Evolutionary conservation across 2,888 invertebrate species (phyloP).

Genomic region (Drosophila buzzatii): DNA sequence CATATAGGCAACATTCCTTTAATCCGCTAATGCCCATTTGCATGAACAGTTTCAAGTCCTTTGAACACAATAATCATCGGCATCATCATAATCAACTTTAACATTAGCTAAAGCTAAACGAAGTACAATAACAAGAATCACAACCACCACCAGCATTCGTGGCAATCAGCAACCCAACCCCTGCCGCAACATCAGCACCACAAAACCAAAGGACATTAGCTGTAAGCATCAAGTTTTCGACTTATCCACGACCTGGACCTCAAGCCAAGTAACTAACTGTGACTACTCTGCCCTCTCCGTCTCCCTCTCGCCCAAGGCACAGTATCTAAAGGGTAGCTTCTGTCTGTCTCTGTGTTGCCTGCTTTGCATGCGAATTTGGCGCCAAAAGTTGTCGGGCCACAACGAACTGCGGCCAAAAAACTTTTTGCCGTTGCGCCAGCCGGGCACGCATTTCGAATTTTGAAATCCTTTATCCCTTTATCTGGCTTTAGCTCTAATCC

Average conservation of each 20-base stretch:
- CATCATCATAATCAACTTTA: constrained; percentile 29
- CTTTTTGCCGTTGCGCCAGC: constrained; percentile 34
- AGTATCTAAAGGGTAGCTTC: constrained; percentile 52
- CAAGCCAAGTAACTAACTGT: constrained; percentile 16
- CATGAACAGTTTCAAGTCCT: constrained; percentile 61
- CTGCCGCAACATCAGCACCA: constrained; percentile 20
- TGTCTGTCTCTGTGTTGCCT: constrained; percentile 31
- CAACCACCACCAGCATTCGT: constrained; percentile 35
- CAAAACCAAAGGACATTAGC: constrained; percentile 73
- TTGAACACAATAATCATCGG: constrained; percentile 53
- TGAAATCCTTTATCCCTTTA: constrained; percentile 85
- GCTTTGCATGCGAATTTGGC: constrained; percentile 80
- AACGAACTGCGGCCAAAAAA: constrained; percentile 31
- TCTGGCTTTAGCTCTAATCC: constrained; percentile 86
- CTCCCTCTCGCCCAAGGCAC: not conserved
- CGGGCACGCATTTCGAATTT: constrained; percentile 72
- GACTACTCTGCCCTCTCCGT: not conserved
- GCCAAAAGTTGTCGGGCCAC: constrained; percentile 65
- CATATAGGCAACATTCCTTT: constrained; percentile 1
- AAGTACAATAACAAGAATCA: constrained; percentile 17
- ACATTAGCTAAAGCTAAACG: constrained; percentile 13
- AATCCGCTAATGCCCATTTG: constrained; percentile 47
- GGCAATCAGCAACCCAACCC: constrained; percentile 2
- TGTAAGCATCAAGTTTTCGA: constrained; percentile 78
- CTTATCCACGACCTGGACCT: constrained; percentile 78